Conservation (phyloP, 1,140 invertebrate genomes). For the Calosoma granatense region DNA sequence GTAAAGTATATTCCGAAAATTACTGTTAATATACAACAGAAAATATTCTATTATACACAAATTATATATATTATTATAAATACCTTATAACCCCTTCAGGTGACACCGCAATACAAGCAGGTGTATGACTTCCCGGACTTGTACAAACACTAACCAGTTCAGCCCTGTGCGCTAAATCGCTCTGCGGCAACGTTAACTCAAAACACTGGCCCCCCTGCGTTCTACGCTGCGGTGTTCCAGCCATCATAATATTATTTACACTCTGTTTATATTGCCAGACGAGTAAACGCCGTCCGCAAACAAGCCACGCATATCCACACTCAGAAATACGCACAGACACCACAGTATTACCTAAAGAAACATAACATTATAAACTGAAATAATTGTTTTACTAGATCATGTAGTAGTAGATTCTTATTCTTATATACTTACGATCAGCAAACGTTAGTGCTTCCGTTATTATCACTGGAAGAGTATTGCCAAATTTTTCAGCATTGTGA, state of each 20-base stretch:
- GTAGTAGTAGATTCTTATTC: background rate
- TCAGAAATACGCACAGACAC: constrained; percentile 41
- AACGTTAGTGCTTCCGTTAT: constrained; percentile 82
- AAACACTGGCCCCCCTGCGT: constrained; percentile 50
- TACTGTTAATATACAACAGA: too few relatives aligned
- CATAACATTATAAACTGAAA: constrained; percentile 24
- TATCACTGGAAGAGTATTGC: constrained; percentile 67
- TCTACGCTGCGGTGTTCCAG: constrained; percentile 32
- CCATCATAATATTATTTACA: constrained; percentile 28
- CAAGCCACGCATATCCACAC: constrained; percentile 62
- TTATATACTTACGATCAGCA: constrained; percentile 51
- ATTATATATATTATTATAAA: constrained; percentile 43
- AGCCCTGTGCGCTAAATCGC: constrained; percentile 85
- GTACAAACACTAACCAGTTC: constrained; percentile 74
- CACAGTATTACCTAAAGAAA: constrained; percentile 42
- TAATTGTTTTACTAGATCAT: constrained; percentile 9
- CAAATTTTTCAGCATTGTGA: constrained; percentile 64
- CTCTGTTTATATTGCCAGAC: constrained; percentile 73
- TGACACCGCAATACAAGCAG: constrained; percentile 84
- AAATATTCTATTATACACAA: background rate
- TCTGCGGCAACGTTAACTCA: constrained; percentile 80
- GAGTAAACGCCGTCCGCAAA: constrained; percentile 71
- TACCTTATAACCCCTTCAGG: constrained; percentile 59
- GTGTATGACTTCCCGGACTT: constrained; percentile 37
- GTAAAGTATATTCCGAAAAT: too few relatives aligned